Evolutionary conservation across 2,888 invertebrate genomes (phyloP), one percentile per base, ranked within the genome.

Genomic region (Caenorhabditis doughertyi): DNA sequence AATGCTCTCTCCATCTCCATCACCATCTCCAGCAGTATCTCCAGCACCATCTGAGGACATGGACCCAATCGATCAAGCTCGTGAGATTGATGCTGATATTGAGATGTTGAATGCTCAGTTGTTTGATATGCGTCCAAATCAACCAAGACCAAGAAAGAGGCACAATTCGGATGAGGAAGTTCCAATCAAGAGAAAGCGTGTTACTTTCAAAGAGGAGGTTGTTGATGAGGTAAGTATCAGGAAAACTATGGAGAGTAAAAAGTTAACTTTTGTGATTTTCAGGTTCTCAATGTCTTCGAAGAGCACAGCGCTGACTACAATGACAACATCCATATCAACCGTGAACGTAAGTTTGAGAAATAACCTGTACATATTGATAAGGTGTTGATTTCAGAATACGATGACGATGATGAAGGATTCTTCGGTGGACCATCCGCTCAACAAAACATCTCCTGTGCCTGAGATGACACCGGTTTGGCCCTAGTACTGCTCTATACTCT

Each of bases 351-450:
- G 44, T 42, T 27, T 11, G 7, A 42, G 32, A 58, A 16, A 13
- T 8, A 47, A 47, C 9, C 1, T 16, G 9, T 23, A 2, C 16
- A 21, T 4, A 4, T 32, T 11, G 23, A 23, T 44, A 62, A 0
- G 18, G 7, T 5, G 8, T 1, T 11, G n/a, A 27, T 72, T 73
- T 47, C 47, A 73, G 73, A 32, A 27, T 55, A n/a, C 16, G 77
- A 77, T 11, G 77, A 77, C 35, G 77, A 77, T 23, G 77, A 77
- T 23, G 77, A 77, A 8, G 68, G 68, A 21, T 77, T 77, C 29
- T 53, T 53, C 18, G 68, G 77, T 1, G 77, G 68, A 16, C 68
- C 68, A 42, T 47, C 77, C 4, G 29, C 60, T 8, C 42, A 23
- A n/a, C 44, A 44, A 25, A 65, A 56, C 35, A 32, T 47, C 23